Evolutionary conservation across 1,140 invertebrate species (phyloP), one percentile per base, ranked within the genome.

Genomic region (Aphelenchoides fujianensis): DNA sequence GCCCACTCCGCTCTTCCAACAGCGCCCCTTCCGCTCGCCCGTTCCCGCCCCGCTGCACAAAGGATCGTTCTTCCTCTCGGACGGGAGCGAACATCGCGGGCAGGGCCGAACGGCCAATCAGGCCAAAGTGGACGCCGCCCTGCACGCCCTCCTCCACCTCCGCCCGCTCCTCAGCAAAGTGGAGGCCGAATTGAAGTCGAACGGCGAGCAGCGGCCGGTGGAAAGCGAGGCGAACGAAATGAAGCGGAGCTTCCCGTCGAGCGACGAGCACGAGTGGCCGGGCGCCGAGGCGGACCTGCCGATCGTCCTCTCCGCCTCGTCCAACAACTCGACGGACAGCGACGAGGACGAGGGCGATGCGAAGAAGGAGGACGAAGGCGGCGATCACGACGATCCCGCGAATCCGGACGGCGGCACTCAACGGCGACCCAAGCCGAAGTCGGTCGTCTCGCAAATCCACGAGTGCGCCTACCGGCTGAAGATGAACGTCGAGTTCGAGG

Each of bases 361-460:
- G 19, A 59, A 30, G 5, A n/a, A n/a, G n/a, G n/a, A n/a, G n/a
- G n/a, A n/a, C n/a, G 55, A 5, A 59, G 7, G 5, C 34, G 61
- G 16, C 63, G 59, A 69, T 30, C 72, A 52, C 37, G 61, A 73
- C 86, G 92, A 71, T 3, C 19, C 31, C 35, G 19, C 5, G 7
- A 19, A 19, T 59, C 62, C 34, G 19, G 7, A 23, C 62, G 16
- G 12, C 9, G n/a, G n/a, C 62, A 7, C 5, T 7, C 3, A 67
- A 66, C 61, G 55, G 7, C 55, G 55, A 16, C 55, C 5, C 28
- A 59, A 59, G 34, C 5, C 55, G 27, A 98, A 98, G 84, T 97
- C 94, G 9, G 94, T 95, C 0, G 95, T 98, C 70, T 97, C 94
- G 9, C 86, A 95, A 72, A 93, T 98, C 2, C 93, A 98, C 82